A percentile compares a stretch with the other conserved stretches of the same genome.
These are phyloP conservation scores for Xestoiulus laeticollis DNA, from an alignment of 2,888 invertebrate genomes.

Conservation along the genomic window DNA sequence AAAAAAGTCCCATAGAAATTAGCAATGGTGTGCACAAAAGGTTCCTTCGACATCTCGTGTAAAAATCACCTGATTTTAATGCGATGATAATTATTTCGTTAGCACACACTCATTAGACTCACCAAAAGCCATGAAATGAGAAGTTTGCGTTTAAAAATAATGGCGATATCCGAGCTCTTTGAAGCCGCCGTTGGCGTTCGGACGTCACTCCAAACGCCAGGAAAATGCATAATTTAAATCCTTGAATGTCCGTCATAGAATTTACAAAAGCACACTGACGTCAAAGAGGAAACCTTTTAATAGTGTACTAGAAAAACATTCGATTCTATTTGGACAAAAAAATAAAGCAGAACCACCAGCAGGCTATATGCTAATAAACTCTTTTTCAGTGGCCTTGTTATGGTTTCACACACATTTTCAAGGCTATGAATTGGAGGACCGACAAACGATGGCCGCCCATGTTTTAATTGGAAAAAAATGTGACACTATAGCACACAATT, in stretches of 20 bases:
- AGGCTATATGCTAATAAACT: background rate
- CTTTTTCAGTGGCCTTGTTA: slow-evolving; percentile 19
- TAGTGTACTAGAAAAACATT: background rate
- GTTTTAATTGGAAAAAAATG: background rate
- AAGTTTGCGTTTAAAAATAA: background rate
- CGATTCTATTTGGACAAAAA: background rate
- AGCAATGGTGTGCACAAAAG: background rate
- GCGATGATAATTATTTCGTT: background rate
- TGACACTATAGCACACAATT: background rate
- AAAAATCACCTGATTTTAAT: background rate
- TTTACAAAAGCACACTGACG: background rate
- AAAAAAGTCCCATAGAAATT: no score
- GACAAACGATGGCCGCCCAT: background rate
- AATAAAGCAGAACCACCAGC: slow-evolving; percentile 28
- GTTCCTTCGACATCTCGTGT: background rate
- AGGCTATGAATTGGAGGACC: background rate
- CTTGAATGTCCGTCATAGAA: slow-evolving; percentile 22
- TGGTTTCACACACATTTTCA: slow-evolving; percentile 5
- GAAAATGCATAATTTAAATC: slow-evolving; percentile 8
- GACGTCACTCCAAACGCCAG: background rate
- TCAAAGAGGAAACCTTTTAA: slow-evolving; percentile 31
- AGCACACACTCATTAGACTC: background rate
- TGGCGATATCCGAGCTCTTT: background rate
- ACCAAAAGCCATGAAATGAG: background rate
- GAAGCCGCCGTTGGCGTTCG: background rate